Evolutionary conservation across 2,888 invertebrate genomes (phyloP).

Genomic region (Ormyrus rosae): DNA sequence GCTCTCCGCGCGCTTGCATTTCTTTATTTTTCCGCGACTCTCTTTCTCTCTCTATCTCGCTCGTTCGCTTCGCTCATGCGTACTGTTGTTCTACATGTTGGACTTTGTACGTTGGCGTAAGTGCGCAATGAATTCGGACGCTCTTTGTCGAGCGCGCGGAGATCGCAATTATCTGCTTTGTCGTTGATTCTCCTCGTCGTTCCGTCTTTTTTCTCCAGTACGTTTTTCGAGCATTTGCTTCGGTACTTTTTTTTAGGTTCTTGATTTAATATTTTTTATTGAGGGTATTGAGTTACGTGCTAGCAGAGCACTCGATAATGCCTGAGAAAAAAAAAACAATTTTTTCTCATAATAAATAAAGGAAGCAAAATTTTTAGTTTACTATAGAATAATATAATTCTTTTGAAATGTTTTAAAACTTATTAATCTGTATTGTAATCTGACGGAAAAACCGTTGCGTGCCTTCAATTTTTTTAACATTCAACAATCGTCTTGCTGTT

Average conservation of each 20-base stretch:
- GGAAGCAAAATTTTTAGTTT: background rate
- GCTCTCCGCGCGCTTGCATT: background rate
- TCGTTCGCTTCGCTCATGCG: background rate
- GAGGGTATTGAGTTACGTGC: too few relatives aligned
- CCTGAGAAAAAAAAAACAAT: conserved; percentile 27
- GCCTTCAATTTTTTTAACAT: too few relatives aligned
- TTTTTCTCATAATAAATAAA: conserved; percentile 54
- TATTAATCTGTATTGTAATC: too few relatives aligned
- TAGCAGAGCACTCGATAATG: too few relatives aligned
- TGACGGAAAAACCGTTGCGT: too few relatives aligned
- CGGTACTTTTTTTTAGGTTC: too few relatives aligned
- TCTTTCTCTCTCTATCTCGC: background rate
- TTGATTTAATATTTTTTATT: too few relatives aligned
- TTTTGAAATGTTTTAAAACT: too few relatives aligned
- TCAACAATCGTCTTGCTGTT: too few relatives aligned
- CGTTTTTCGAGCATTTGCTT: background rate
- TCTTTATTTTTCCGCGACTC: background rate
- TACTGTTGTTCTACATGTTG: background rate
- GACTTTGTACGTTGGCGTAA: conserved; percentile 8
- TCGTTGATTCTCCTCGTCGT: background rate
- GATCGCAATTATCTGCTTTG: conserved; percentile 18
- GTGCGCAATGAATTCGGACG: background rate
- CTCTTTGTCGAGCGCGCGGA: conserved; percentile 1
- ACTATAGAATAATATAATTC: too few relatives aligned
- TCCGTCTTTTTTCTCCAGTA: background rate